Evolutionary conservation across 2,797 vertebrate species (phyloP).

Genomic region (Clarias fuscus): DNA sequence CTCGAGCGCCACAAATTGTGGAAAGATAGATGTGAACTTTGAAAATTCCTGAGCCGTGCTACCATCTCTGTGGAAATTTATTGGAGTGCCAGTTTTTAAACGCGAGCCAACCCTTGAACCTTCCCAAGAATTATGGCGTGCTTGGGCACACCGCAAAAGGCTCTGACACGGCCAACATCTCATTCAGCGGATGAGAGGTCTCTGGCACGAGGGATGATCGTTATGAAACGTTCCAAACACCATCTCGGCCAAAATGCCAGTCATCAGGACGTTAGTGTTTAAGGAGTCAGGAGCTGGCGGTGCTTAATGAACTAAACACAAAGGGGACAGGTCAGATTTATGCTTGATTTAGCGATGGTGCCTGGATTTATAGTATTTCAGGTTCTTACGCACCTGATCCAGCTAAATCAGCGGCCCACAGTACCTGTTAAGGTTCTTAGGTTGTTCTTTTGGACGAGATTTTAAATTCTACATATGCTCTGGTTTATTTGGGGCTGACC

Average conservation of each 20-base stretch:
- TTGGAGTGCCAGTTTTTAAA: slow-evolving; percentile 52
- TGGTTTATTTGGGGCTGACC: neutral
- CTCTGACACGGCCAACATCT: slow-evolving; percentile 47
- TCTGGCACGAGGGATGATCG: slow-evolving; percentile 26
- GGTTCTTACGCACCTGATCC: neutral
- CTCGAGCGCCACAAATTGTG: neutral
- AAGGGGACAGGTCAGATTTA: neutral
- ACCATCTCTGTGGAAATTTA: slow-evolving; percentile 47
- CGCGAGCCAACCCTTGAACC: slow-evolving; percentile 54
- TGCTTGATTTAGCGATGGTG: neutral
- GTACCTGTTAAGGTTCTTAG: neutral
- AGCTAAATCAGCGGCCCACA: neutral
- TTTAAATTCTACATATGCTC: neutral
- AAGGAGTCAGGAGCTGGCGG: slow-evolving; percentile 11
- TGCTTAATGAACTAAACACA: neutral
- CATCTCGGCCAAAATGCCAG: slow-evolving; percentile 31
- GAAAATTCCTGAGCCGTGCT: slow-evolving; percentile 3
- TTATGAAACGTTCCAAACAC: slow-evolving; percentile 38
- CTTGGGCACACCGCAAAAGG: slow-evolving; percentile 51
- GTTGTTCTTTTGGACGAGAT: neutral
- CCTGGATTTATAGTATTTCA: neutral
- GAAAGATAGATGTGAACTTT: slow-evolving; percentile 38
- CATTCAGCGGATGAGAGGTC: slow-evolving; percentile 41
- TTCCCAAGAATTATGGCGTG: slow-evolving; percentile 50
- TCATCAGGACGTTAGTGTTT: slow-evolving; percentile 23